Conservation (phyloP, 2,888 invertebrate species). For the Spodoptera littoralis region DNA sequence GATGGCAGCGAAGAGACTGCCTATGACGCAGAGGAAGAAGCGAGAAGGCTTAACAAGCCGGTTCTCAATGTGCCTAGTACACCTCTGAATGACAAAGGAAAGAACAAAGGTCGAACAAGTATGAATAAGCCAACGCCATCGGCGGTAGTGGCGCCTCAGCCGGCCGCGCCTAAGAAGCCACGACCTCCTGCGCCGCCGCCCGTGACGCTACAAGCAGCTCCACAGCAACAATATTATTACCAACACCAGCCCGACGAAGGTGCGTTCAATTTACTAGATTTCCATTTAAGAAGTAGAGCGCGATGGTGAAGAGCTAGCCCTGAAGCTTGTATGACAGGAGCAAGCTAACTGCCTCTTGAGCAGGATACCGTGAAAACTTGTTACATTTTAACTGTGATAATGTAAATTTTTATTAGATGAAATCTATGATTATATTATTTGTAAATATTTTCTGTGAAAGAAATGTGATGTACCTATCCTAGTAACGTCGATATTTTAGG, state of each 20-base stretch:
- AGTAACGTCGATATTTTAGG: conserved; percentile 81
- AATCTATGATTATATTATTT: conserved; percentile 83
- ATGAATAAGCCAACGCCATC: conserved; percentile 76
- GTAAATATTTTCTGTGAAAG: conserved; percentile 83
- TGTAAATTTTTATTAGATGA: conserved; percentile 87
- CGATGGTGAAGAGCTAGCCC: conserved; percentile 89
- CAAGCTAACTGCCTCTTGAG: conserved; percentile 85
- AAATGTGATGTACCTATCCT: conserved; percentile 84
- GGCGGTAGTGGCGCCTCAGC: conserved; percentile 83
- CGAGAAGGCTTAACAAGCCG: conserved; percentile 84
- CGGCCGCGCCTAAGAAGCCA: conserved; percentile 85
- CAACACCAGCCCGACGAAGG: conserved; percentile 89
- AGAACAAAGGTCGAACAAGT: conserved; percentile 77
- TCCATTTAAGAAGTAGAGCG: conserved; percentile 89
- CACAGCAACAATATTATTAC: conserved; percentile 88
- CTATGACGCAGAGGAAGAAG: conserved; percentile 89
- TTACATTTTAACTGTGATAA: conserved; percentile 89
- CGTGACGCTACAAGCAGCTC: conserved; percentile 82
- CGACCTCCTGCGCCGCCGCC: conserved; percentile 82
- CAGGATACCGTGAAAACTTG: conserved; percentile 86
- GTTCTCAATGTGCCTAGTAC: conserved; percentile 87
- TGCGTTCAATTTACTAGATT: conserved; percentile 89
- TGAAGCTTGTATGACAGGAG: conserved; percentile 90
- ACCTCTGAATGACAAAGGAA: conserved; percentile 83
- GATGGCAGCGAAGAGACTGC: conserved; percentile 91